Evolutionary conservation across 2,888 invertebrate species (phyloP).

Genomic region (Polymixis flavicincta): DNA sequence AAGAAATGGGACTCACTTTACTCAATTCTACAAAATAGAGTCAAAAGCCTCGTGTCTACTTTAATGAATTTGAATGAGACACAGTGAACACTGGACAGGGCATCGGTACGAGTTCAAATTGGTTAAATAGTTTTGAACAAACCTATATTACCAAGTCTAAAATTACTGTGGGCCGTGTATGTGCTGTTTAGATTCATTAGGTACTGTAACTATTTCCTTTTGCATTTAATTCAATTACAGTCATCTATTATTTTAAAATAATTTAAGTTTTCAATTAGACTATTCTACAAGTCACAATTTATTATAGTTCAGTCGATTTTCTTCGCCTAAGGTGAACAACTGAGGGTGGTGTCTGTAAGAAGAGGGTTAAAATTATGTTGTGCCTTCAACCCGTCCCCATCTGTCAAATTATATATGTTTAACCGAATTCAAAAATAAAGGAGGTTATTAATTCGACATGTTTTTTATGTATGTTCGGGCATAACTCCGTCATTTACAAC

Average conservation of each 20-base stretch:
- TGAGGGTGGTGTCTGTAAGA: neutral
- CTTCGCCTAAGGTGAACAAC: no score
- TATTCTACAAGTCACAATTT: no score
- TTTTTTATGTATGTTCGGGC: no score
- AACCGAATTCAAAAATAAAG: no score
- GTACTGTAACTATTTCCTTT: neutral
- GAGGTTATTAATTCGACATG: no score
- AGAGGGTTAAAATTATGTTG: no score
- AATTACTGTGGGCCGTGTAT: neutral
- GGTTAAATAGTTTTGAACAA: neutral
- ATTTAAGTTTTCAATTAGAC: no score
- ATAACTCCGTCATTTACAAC: no score
- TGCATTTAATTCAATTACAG: neutral
- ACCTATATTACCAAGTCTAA: neutral
- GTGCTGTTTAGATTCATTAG: neutral
- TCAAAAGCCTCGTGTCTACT: neutral
- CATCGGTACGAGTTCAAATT: slow-evolving; percentile 2
- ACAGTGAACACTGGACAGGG: neutral
- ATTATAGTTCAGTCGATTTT: no score
- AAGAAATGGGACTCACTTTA: no score
- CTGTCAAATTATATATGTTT: no score
- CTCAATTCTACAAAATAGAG: neutral
- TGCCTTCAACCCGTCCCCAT: no score
- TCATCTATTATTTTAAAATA: neutral
- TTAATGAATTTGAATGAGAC: slow-evolving; percentile 20